A percentile compares a stretch with the other conserved stretches of the same genome.
Evolutionary conservation across 2,888 invertebrate genomes (phyloP).

Genomic region (Plemyria rubiginata): DNA sequence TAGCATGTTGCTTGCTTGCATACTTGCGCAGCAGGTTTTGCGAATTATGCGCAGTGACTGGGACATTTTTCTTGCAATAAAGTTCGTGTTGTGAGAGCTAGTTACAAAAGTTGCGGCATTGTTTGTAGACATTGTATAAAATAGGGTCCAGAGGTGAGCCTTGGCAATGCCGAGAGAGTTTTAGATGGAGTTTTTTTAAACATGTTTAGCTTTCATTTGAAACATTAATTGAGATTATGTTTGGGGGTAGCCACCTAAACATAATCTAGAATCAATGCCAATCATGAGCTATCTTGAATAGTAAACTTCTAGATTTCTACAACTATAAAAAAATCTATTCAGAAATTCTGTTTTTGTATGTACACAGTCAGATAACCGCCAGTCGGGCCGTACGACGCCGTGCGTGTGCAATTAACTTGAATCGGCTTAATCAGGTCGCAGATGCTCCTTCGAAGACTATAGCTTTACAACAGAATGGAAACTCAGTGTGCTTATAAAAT

Average conservation of each 20-base stretch:
- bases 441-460: constrained; percentile 2
- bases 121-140: constrained; percentile 10
- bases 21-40: constrained; percentile 28
- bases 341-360: too few relatives aligned
- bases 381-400: neutral
- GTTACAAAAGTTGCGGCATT: constrained; percentile 1
- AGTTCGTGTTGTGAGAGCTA: constrained; percentile 28
- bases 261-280: too few relatives aligned
- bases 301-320: too few relatives aligned
- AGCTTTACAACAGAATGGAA: neutral
- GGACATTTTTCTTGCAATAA: constrained; percentile 27
- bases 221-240: too few relatives aligned
- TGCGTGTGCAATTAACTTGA: constrained; percentile 5
- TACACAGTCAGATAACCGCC: neutral
- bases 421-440: constrained; percentile 5
- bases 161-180: neutral
- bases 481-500: constrained; percentile 3
- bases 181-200: neutral
- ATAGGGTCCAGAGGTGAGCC: neutral
- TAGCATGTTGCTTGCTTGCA: constrained; percentile 17
- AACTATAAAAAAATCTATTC: too few relatives aligned
- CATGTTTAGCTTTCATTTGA: too few relatives aligned
- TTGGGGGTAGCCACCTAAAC: too few relatives aligned
- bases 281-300: too few relatives aligned
- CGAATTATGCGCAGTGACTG: constrained; percentile 33